These are phyloP conservation scores for Sebastes taczanowskii DNA, from an alignment of 2,797 vertebrate species.

Conservation along the genomic window DNA sequence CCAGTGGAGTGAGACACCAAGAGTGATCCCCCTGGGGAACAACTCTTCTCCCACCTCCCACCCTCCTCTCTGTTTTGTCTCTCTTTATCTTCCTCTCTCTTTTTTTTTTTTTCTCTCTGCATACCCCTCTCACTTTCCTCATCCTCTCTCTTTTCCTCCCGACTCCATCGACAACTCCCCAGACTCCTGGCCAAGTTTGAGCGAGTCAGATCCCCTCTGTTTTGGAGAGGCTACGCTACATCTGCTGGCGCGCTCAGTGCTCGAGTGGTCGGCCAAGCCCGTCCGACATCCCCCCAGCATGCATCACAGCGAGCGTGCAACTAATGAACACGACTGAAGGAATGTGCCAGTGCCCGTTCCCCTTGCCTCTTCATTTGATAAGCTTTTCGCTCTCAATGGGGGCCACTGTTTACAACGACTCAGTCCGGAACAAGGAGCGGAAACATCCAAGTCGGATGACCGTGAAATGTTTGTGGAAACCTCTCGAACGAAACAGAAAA, in stretches of 20 bases:
- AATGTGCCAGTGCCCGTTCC: slow-evolving; percentile 47
- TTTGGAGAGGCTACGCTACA: slow-evolving; percentile 71
- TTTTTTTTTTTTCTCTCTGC: not conserved
- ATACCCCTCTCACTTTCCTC: slow-evolving; percentile 1
- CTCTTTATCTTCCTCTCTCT: slow-evolving; percentile 61
- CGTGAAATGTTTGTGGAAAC: slow-evolving; percentile 52
- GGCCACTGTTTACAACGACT: slow-evolving; percentile 63
- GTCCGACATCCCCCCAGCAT: slow-evolving; percentile 69
- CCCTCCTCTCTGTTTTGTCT: slow-evolving; percentile 66
- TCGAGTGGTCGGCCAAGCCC: slow-evolving; percentile 68
- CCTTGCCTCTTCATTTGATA: slow-evolving; percentile 59
- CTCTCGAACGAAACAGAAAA: slow-evolving; percentile 42
- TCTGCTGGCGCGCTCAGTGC: slow-evolving; percentile 63
- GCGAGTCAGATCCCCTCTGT: slow-evolving; percentile 65
- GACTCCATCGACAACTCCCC: slow-evolving; percentile 62
- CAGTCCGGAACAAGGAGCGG: slow-evolving; percentile 49
- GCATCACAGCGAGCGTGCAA: slow-evolving; percentile 70
- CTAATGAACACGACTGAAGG: slow-evolving; percentile 74
- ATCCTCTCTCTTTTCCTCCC: slow-evolving; percentile 25
- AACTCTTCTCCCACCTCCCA: slow-evolving; percentile 56
- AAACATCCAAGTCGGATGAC: slow-evolving; percentile 61
- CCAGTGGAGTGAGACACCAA: slow-evolving; percentile 81
- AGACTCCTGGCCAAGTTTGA: slow-evolving; percentile 70
- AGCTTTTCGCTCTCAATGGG: slow-evolving; percentile 67
- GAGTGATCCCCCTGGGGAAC: slow-evolving; percentile 74